Base-by-base conservation (phyloP, 2,888 invertebrate genomes). In the Thera obeliscata region DNA sequence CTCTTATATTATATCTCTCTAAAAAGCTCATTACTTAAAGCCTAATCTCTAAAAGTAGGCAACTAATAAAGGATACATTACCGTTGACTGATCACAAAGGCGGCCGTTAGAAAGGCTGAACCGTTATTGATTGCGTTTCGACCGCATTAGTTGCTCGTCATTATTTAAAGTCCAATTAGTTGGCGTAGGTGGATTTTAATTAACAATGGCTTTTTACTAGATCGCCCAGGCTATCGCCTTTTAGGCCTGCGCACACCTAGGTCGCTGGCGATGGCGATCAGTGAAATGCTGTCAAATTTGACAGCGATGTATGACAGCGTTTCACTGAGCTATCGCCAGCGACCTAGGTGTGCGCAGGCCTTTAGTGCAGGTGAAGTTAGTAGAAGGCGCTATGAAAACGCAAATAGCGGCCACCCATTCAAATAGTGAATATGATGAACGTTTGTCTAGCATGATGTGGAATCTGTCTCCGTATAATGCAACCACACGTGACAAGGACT, bases 401-500 rank as follows among this genome's bases (percentile, higher is more conserved):
- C 50, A 12, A 33, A 2, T 12, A 49, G 49, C 5, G 49, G 49
- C 4, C 48, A 12, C 49, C 12, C 49, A 4, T 12, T 12, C 49
- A 49, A 49, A 49, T 12, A 12, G 6, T 12, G 5, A 49, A n/a
- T 12, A n/a, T n/a, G 52, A 7, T 33, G 33, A 52, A 50, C 7
- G 52, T 52, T 50, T 41, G 33, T 52, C 38, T 56, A 3, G 41
- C 57, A 62, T 35, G 35, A 59, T 59, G 62, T 55, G 41, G 59
- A 62, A 54, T 38, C 12, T 56, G 56, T 11, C 33, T 2, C 22
- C 49, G 50, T 55, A 46, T 63, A 58, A 59, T 59, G 59, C 43
- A 4, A 33, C 50, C 71, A 78, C 83, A 82, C 84, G 80, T 80
- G 83, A 80, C 75, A 76, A 57, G 50, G 41, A 66, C 78, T 80